A percentile compares a stretch with the other conserved stretches of the same genome.
phyloP scores from a whole-genome alignment of 1,140 invertebrate genomes.

The Solenopsis fugax region DNA sequence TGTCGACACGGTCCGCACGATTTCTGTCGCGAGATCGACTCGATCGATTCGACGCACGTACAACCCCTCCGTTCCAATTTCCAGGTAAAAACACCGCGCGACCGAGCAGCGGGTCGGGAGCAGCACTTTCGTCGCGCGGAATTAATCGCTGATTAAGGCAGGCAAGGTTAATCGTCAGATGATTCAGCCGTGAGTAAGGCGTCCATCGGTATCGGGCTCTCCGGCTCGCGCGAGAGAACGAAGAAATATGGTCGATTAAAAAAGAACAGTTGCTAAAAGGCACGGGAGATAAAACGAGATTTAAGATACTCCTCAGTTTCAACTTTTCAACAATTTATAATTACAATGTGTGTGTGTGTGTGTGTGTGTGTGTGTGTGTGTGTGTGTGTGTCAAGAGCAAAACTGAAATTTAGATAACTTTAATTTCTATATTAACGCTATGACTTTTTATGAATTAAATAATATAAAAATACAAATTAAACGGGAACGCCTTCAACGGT shows the following conservation, averaged over 20 bases:
- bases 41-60: constrained; percentile 81
- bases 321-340: constrained; percentile 17
- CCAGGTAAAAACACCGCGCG: constrained; percentile 79
- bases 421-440: background rate
- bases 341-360: background rate
- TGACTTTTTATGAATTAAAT: background rate
- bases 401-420: background rate
- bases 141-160: constrained; percentile 85
- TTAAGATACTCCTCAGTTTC: background rate
- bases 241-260: constrained; percentile 17
- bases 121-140: constrained; percentile 82
- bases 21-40: constrained; percentile 41
- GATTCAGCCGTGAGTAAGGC: constrained; percentile 74
- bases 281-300: constrained; percentile 15
- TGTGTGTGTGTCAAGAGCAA: background rate
- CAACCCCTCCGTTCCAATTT: constrained; percentile 77
- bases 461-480: too few relatives aligned
- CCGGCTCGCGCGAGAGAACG: constrained; percentile 56
- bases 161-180: constrained; percentile 75
- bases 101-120: constrained; percentile 74
- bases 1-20: constrained; percentile 43
- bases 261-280: constrained; percentile 19
- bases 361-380: too few relatives aligned
- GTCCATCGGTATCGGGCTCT: constrained; percentile 47
- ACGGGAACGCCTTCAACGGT: too few relatives aligned